phyloP scores from a whole-genome alignment of 2,888 invertebrate genomes.

The Protonemura montana region DNA sequence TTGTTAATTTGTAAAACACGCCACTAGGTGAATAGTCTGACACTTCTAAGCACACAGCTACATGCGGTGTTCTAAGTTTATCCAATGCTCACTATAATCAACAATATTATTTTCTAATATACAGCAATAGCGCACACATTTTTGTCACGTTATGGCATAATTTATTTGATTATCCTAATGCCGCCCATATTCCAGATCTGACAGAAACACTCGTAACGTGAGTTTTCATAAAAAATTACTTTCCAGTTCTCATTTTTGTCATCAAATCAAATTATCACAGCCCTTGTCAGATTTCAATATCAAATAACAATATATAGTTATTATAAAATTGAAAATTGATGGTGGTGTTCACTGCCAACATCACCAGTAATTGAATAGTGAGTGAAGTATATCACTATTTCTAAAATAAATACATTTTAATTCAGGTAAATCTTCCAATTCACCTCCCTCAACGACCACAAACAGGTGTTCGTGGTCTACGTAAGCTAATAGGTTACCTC shows the following conservation, averaged over 20 bases:
- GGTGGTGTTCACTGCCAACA: constrained; percentile 13
- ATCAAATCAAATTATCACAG: constrained; percentile 37
- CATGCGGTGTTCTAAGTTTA: neutral
- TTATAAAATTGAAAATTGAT: constrained; percentile 38
- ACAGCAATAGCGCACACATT: neutral
- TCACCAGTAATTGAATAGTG: neutral
- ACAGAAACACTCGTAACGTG: neutral
- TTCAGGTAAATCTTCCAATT: neutral
- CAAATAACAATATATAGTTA: constrained; percentile 25
- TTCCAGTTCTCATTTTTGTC: constrained; percentile 1
- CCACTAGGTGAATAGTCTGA: neutral
- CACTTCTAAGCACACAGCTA: neutral
- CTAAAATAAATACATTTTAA: neutral
- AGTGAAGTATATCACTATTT: neutral
- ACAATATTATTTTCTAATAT: constrained; percentile 10
- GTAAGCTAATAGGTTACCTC: neutral
- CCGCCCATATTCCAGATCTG: neutral
- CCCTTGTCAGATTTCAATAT: constrained; percentile 39
- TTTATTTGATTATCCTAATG: neutral
- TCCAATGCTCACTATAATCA: neutral
- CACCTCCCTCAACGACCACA: neutral
- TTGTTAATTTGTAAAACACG: neutral
- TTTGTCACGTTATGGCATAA: neutral
- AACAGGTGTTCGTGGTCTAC: neutral
- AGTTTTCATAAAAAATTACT: constrained; percentile 7